Percentiles rank a stretch among this genome's conserved stretches.
Evolutionary conservation across 2,888 invertebrate species (phyloP).

Genomic region (Brachycybe producta): DNA sequence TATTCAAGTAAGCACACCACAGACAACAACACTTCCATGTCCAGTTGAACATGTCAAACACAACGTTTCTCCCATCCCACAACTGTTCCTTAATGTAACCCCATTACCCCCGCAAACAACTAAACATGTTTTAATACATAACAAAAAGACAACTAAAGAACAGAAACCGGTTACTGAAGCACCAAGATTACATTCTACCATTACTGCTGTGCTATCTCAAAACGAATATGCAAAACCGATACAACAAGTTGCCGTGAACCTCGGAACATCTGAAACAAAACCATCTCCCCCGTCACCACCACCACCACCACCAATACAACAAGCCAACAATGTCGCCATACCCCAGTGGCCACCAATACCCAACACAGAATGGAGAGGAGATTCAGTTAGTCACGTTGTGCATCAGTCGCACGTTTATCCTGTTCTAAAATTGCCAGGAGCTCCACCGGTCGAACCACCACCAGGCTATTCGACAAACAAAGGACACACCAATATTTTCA

Average conservation of each 20-base stretch:
- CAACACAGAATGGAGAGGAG: slow-evolving; percentile 20
- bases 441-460: no score
- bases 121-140: no score
- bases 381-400: slow-evolving; percentile 25
- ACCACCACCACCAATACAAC: not conserved
- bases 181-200: not conserved
- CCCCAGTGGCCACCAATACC: not conserved
- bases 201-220: not conserved
- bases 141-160: no score
- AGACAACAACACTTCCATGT: no score
- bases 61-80: no score
- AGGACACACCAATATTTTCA: not conserved
- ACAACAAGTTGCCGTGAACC: no score
- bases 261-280: not conserved
- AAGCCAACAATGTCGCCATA: not conserved
- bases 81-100: no score
- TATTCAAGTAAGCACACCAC: no score
- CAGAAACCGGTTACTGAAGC: not conserved
- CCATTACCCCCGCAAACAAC: no score
- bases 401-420: slow-evolving; percentile 26
- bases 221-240: no score
- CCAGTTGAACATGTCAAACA: no score
- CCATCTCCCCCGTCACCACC: not conserved
- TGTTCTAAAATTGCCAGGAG: no score
- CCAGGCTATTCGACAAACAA: not conserved